Evolutionary conservation across 1,140 invertebrate species (phyloP).

Genomic region (Pogonognathellus flavescens): DNA sequence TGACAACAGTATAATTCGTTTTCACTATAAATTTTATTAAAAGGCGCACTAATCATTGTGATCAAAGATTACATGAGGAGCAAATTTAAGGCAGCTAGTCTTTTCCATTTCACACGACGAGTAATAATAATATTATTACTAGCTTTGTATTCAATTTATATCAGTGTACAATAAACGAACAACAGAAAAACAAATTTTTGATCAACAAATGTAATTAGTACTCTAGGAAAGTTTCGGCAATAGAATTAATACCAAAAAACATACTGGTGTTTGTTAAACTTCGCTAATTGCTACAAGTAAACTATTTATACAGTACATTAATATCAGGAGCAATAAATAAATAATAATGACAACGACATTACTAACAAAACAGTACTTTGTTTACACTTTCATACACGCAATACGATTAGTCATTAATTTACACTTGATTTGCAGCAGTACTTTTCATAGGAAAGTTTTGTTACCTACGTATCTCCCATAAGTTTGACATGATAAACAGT

Average conservation of each 20-base stretch:
- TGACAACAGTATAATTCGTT: too few relatives aligned
- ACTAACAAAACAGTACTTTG: not conserved
- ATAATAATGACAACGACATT: constrained; percentile 9
- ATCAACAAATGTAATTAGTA: not conserved
- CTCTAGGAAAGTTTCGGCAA: not conserved
- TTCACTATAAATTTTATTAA: too few relatives aligned
- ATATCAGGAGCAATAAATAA: constrained; percentile 16
- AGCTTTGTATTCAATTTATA: too few relatives aligned
- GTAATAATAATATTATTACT: too few relatives aligned
- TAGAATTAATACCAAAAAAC: too few relatives aligned
- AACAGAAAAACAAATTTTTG: not conserved
- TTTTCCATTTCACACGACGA: too few relatives aligned
- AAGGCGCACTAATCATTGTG: too few relatives aligned
- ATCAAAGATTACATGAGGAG: too few relatives aligned
- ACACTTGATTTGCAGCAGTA: constrained; percentile 33
- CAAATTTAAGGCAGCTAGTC: too few relatives aligned
- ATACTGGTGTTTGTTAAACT: too few relatives aligned
- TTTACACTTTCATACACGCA: not conserved
- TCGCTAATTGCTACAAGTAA: too few relatives aligned
- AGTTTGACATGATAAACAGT: not conserved
- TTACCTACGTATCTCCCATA: not conserved
- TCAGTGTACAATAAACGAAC: too few relatives aligned
- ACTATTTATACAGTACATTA: not conserved
- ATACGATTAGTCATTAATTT: constrained; percentile 1
- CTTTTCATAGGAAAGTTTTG: constrained; percentile 9